phyloP scores from a whole-genome alignment of 2,888 invertebrate species.

The Dexiosoma caninum region DNA sequence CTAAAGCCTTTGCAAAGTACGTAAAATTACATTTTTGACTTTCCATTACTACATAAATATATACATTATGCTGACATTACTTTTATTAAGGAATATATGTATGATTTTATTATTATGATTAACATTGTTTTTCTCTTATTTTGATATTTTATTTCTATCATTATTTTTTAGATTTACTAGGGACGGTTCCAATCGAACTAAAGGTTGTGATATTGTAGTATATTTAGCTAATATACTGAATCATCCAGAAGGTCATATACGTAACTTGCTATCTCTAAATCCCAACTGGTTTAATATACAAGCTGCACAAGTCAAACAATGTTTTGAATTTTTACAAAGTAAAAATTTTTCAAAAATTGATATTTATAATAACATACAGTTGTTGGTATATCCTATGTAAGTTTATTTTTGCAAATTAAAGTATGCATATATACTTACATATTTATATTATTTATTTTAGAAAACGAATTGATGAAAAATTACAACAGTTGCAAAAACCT shows the following conservation, averaged over 20 bases:
- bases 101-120: too few relatives aligned
- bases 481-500: constrained; percentile 66
- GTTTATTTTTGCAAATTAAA: constrained; percentile 28
- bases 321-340: constrained; percentile 80
- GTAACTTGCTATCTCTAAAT: constrained; percentile 79
- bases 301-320: constrained; percentile 80
- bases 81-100: too few relatives aligned
- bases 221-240: constrained; percentile 77
- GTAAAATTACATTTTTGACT: constrained; percentile 3
- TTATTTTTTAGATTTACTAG: constrained; percentile 78
- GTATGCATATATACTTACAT: not conserved
- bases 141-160: not conserved
- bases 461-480: constrained; percentile 74
- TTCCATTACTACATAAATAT: too few relatives aligned
- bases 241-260: constrained; percentile 70
- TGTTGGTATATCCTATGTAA: constrained; percentile 85
- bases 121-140: too few relatives aligned
- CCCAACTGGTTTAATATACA: constrained; percentile 83
- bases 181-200: constrained; percentile 80
- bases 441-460: constrained; percentile 68
- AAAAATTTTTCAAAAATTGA: constrained; percentile 79
- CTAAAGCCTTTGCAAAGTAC: constrained; percentile 77
- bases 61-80: too few relatives aligned
- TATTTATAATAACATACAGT: constrained; percentile 81
- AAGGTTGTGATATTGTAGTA: constrained; percentile 77